Evolutionary conservation across 1,140 invertebrate species (phyloP).

Genomic region (Babylonia areolata): DNA sequence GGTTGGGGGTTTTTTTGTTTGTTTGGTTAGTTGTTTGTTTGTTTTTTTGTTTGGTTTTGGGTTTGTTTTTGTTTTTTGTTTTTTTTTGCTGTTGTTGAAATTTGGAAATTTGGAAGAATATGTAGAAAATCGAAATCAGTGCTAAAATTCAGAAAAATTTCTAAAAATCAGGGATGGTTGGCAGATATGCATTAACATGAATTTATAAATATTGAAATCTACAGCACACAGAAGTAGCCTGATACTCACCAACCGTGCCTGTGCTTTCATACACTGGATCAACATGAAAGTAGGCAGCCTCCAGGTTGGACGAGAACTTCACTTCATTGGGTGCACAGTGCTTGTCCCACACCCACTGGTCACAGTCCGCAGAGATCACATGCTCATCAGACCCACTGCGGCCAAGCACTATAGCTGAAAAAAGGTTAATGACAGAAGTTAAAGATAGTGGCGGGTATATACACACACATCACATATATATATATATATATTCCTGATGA

Average conservation of each 20-base stretch:
- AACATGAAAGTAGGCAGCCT: slow-evolving; percentile 63
- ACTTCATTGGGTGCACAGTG: slow-evolving; percentile 59
- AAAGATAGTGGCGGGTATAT: background rate
- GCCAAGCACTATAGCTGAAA: slow-evolving; percentile 11
- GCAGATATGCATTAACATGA: too few relatives aligned
- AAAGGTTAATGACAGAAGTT: background rate
- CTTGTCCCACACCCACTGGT: slow-evolving; percentile 68
- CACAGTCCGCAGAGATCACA: slow-evolving; percentile 40
- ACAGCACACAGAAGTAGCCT: background rate
- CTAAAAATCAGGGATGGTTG: too few relatives aligned
- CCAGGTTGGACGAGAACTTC: slow-evolving; percentile 53
- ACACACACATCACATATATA: background rate
- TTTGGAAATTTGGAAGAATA: too few relatives aligned
- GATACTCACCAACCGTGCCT: slow-evolving; percentile 63
- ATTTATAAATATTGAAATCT: too few relatives aligned
- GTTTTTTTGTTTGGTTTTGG: too few relatives aligned
- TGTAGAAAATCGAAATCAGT: too few relatives aligned
- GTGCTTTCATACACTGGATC: slow-evolving; percentile 63
- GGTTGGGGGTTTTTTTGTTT: too few relatives aligned
- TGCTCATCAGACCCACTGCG: background rate
- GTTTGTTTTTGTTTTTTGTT: too few relatives aligned
- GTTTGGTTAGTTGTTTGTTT: too few relatives aligned
- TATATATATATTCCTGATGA: background rate
- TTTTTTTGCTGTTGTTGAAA: too few relatives aligned
- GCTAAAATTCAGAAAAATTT: too few relatives aligned